Evolutionary conservation across 2,797 vertebrate species (phyloP), one percentile per base, ranked within the genome.

Genomic region (Tapirus indicus): DNA sequence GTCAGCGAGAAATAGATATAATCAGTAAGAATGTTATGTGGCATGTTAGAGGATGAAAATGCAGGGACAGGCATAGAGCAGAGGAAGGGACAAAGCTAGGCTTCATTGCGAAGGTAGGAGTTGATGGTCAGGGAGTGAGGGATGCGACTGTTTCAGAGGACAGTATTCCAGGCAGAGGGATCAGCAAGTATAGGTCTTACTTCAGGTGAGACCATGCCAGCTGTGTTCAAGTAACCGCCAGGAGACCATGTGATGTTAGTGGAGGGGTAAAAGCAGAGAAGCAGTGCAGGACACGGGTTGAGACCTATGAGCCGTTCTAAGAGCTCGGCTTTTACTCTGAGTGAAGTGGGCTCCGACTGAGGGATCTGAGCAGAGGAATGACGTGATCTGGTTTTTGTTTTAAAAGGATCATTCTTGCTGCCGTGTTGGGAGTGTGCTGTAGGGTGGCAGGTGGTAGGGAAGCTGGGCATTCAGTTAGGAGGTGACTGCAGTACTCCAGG

Each of bases 281-380:
- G 47, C 35, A 23, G 10, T 0, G 0, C 0, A 21, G 71, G 32
- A 8, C 18, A 38, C 4, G 1, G 3, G 25, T 11, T 10, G 6
- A 21, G 64, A 23, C 20, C 27, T 38, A 9, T 13, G 16, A 25
- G 25, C 69, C 8, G 2, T 16, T 29, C 27, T 11, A 6, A 69
- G 86, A 17, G 64, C 75, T 17, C 18, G 78, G n/a, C 17, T 58
- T 86, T 35, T 35, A 13, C 23, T 54, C 10, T 41, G 12, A 80
- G 29, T 4, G 17, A 25, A 3, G 10, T 0, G 64, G 41, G 20
- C 11, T 14, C 41, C n/a, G 38, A 58, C 5, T 17, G 25, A 32
- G 64, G 32, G 20, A 4, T 62, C 18, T 27, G 21, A 64, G 47
- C 16, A 0, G 29, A 10, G 71, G 41, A 60, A 9, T 21, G 38